These are phyloP conservation scores for Holothuria leucospilota DNA, from an alignment of 53 echinoderm and acorn worm species.

Conservation along the genomic window DNA sequence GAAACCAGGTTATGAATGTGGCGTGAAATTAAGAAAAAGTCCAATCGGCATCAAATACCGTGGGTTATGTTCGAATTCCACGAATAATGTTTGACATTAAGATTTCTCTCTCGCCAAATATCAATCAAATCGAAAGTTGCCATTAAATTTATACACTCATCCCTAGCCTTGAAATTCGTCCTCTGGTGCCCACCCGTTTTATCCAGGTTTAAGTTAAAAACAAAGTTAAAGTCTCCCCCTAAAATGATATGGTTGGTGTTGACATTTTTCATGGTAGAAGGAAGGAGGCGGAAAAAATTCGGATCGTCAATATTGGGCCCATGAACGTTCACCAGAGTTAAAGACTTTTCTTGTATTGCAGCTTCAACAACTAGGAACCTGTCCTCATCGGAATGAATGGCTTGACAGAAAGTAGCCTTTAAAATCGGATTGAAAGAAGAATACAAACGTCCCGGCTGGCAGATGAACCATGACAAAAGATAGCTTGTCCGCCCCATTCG, in stretches of 20 bases:
- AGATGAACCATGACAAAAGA: too few species aligned
- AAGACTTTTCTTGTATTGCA: too few species aligned
- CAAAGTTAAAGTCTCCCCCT: conserved; percentile 32
- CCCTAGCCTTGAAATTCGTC: conserved; percentile 24
- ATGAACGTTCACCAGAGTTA: neutral
- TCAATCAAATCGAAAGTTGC: neutral
- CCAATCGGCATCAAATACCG: neutral
- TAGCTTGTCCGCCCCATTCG: too few species aligned
- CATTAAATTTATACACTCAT: conserved; percentile 3
- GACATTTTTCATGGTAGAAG: neutral
- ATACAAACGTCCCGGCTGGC: neutral
- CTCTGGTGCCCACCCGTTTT: neutral
- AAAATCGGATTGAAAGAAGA: neutral
- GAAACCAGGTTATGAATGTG: too few species aligned
- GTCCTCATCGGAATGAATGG: neutral
- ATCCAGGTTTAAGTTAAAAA: conserved; percentile 15
- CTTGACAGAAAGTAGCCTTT: neutral
- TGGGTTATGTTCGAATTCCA: conserved; percentile 5
- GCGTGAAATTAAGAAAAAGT: too few species aligned
- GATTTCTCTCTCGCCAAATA: neutral
- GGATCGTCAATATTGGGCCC: neutral
- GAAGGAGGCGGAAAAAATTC: neutral
- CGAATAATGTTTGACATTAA: neutral
- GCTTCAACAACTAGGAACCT: too few species aligned
- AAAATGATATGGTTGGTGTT: neutral